Base-by-base conservation (phyloP, 2,888 invertebrate species). In the Nephrotoma appendiculata region DNA sequence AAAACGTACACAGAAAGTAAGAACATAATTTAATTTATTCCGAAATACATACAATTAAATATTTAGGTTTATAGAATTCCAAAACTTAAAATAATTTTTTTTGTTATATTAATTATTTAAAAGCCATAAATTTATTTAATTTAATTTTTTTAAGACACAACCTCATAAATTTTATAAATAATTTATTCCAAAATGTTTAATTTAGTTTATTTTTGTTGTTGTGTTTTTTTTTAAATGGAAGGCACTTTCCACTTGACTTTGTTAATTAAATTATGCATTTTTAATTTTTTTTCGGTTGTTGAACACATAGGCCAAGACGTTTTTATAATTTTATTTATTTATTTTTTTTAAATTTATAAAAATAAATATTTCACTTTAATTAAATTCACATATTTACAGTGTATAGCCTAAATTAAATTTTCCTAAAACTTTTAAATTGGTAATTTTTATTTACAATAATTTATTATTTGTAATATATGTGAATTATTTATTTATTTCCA, bases 211-310 rank as follows among this genome's bases (percentile, higher is more conserved):
- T 84, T 84, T 84, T 84, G 42, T 84, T 84, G 42, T 84, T 84
- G 71, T 84, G 84, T 84, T 84, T 84, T 71, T 71, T 71, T n/a
- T 85, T 85, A 45, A 85, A 44, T 85, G 85, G 85, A 85, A 85
- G 85, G 85, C 85, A 85, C 85, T 85, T 85, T 85, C 85, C 44
- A 85, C 85, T 85, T 85, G 85, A 85, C 85, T 84, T 84, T 84
- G 71, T 71, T 71, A 57, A 15, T 57, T 71, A 71, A 71, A 31
- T 57, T 57, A 41, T 83, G 12, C 41, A 41, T 83, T 44, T 85
- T 85, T 9, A 31, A 11, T 6, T 83, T 31, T 83, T 83, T 19
- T 1, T 31, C 11, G 15, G 11, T 43, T 85, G 44, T 85, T 85
- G 85, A 85, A 85, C 85, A 44, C 85, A 85, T 45, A 44, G 85